Conservation (phyloP, 2,888 invertebrate species). For the Kryphioiulus occultus region DNA sequence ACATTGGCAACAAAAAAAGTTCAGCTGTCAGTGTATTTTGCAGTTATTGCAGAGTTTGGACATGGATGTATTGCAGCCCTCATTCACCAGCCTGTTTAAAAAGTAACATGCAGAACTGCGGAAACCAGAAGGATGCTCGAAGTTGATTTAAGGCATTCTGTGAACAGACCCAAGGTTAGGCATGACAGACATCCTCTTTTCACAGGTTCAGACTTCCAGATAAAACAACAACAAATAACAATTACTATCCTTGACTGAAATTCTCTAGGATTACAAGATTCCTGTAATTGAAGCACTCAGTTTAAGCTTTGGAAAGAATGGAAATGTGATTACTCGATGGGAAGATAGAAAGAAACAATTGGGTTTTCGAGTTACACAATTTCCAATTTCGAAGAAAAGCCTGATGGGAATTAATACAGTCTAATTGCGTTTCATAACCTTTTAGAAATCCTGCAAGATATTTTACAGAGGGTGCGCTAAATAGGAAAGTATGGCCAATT, state of each 20-base stretch:
- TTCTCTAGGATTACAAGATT: slow-evolving; percentile 7
- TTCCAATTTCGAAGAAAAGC: not conserved
- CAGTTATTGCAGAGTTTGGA: not conserved
- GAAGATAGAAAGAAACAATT: not conserved
- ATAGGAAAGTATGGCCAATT: too few relatives aligned
- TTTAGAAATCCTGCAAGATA: not conserved
- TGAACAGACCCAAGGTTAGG: slow-evolving; percentile 13
- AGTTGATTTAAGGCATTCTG: not conserved
- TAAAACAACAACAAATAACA: slow-evolving; percentile 7
- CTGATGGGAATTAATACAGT: not conserved
- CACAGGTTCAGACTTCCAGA: not conserved
- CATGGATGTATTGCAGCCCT: not conserved
- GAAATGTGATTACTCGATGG: not conserved
- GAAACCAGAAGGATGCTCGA: not conserved
- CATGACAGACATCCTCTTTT: not conserved
- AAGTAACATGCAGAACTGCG: not conserved
- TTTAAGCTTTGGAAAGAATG: not conserved
- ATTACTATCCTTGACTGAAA: slow-evolving; percentile 21
- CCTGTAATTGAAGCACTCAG: not conserved
- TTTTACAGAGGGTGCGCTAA: too few relatives aligned
- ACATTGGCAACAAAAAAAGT: too few relatives aligned
- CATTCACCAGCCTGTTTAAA: not conserved
- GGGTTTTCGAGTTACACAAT: not conserved
- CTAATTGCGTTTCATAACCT: not conserved
- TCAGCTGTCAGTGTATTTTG: too few relatives aligned